Percentiles rank a stretch among this genome's conserved stretches.
phyloP scores from a whole-genome alignment of 1,140 invertebrate species.

The Penaeus japonicus region DNA sequence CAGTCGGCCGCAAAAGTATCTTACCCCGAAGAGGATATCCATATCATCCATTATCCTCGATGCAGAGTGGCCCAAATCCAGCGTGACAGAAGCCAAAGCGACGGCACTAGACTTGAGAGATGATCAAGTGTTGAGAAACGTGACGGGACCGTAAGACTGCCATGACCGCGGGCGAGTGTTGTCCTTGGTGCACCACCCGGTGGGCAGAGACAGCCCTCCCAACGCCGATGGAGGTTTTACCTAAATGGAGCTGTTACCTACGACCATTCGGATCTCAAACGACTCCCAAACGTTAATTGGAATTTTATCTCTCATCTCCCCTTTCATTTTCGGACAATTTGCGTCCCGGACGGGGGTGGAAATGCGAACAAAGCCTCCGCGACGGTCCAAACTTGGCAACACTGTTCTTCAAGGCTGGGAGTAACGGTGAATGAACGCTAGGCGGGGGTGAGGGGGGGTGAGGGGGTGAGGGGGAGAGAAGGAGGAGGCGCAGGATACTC shows the following conservation, averaged over 20 bases:
- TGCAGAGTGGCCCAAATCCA: neutral
- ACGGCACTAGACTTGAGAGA: neutral
- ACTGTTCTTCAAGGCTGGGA: conserved; percentile 44
- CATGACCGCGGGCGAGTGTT: conserved; percentile 44
- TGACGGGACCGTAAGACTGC: conserved; percentile 46
- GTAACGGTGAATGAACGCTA: conserved; percentile 55
- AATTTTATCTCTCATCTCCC: too few relatives aligned
- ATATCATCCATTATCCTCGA: neutral
- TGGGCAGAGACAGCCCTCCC: neutral
- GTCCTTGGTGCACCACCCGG: conserved; percentile 25
- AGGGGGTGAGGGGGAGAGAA: neutral
- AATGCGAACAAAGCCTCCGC: too few relatives aligned
- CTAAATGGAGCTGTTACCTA: too few relatives aligned
- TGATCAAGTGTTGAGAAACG: conserved; percentile 18
- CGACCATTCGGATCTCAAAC: too few relatives aligned
- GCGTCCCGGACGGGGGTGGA: neutral
- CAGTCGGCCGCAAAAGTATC: neutral
- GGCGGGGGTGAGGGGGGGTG: neutral
- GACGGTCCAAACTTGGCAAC: conserved; percentile 21
- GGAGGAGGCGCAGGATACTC: conserved; percentile 17
- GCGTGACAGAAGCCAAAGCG: neutral
- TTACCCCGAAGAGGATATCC: neutral
- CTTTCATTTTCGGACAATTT: too few relatives aligned
- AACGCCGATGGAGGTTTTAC: neutral
- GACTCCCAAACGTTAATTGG: too few relatives aligned